Evolutionary conservation across 2,113 vertebrate species (phyloP).

Genomic region (Oreotragus oreotragus): DNA sequence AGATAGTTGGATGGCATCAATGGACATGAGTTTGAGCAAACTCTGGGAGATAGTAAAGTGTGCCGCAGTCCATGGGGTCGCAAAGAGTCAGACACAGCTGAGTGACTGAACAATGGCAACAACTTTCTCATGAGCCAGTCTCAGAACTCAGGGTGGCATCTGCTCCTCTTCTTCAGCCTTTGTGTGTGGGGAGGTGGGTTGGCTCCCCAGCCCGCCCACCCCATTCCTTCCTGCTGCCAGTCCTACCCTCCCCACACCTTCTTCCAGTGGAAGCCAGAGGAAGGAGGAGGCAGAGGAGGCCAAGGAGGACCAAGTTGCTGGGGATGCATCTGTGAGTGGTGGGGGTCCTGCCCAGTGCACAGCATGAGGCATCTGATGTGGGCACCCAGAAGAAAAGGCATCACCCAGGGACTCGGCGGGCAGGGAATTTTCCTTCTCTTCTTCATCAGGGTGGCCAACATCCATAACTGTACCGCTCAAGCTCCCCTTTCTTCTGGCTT

Average conservation of each 20-base stretch:
- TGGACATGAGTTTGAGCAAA: neutral
- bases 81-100: neutral
- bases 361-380: neutral
- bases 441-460: neutral
- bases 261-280: neutral
- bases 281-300: too few relatives aligned
- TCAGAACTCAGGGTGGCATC: neutral
- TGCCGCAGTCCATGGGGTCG: rapidly evolving
- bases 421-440: neutral
- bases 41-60: neutral
- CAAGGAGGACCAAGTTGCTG: rapidly evolving
- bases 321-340: rapidly evolving
- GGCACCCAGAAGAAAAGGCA: neutral
- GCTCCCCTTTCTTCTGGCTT: neutral
- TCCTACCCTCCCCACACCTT: neutral
- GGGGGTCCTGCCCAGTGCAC: neutral
- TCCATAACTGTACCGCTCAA: rapidly evolving
- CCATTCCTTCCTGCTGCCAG: neutral
- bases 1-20: neutral
- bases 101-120: neutral
- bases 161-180: neutral
- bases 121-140: neutral
- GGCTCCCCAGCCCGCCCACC: rapidly evolving
- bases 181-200: neutral
- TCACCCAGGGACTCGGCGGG: neutral